Percentiles rank a stretch among this genome's conserved stretches.
These are phyloP conservation scores for Sarotherodon lohbergeri DNA, from an alignment of 2,113 vertebrate genomes.

Conservation along the genomic window DNA sequence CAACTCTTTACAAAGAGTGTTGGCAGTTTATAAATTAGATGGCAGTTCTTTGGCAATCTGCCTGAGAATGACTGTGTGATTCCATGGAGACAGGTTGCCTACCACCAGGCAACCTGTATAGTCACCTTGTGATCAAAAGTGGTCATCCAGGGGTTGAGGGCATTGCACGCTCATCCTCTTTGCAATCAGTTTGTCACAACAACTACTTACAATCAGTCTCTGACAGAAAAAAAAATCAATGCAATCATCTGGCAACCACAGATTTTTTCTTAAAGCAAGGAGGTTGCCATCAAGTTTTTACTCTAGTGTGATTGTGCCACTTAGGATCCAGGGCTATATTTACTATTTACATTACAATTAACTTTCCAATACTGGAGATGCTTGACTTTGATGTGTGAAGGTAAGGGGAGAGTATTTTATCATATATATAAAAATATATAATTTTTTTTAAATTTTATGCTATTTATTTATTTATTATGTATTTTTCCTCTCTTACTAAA, in stretches of 20 bases:
- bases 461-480: neutral
- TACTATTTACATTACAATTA: neutral
- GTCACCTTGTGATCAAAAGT: neutral
- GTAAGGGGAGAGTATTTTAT: neutral
- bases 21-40: neutral
- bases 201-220: neutral
- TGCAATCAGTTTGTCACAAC: neutral
- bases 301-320: neutral
- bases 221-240: neutral
- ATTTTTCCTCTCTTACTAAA: neutral
- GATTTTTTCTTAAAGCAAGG: neutral
- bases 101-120: neutral
- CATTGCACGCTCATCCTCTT: neutral
- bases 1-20: neutral
- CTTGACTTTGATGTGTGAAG: neutral
- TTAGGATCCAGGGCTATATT: neutral
- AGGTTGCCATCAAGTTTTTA: neutral
- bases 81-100: neutral
- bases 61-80: neutral
- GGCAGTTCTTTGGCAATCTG: neutral
- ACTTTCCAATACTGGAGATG: neutral
- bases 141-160: neutral
- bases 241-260: neutral
- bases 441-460: neutral
- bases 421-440: neutral